Percentiles rank a stretch among this genome's conserved stretches.
Conservation (phyloP, 2,888 invertebrate species). For the Theretra japonica region DNA sequence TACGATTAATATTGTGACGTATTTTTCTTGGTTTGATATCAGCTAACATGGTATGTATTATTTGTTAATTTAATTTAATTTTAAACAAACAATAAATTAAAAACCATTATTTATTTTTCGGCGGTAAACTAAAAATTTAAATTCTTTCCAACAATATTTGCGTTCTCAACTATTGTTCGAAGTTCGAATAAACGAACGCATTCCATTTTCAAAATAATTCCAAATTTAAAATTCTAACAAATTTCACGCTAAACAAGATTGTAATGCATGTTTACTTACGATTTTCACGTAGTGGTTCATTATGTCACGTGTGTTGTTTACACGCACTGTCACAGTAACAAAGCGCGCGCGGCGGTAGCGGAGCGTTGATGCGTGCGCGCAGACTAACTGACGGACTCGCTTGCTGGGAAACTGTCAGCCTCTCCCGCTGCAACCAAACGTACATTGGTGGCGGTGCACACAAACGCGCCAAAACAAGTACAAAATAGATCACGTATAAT, state of each 20-base stretch:
- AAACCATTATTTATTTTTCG: too few relatives aligned
- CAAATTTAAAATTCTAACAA: neutral
- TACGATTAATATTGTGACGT: too few relatives aligned
- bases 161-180: too few relatives aligned
- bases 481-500: slow-evolving; percentile 58
- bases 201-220: too few relatives aligned
- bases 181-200: too few relatives aligned
- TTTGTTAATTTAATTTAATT: too few relatives aligned
- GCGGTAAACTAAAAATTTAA: too few relatives aligned
- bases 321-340: slow-evolving; percentile 73
- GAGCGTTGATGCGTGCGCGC: slow-evolving; percentile 64
- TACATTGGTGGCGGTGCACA: slow-evolving; percentile 67
- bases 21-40: too few relatives aligned
- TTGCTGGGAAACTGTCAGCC: slow-evolving; percentile 55
- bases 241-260: neutral
- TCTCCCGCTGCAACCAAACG: slow-evolving; percentile 73
- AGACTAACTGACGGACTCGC: slow-evolving; percentile 58
- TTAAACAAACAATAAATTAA: too few relatives aligned
- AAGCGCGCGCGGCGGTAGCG: slow-evolving; percentile 59
- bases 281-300: slow-evolving; percentile 76
- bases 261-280: slow-evolving; percentile 59
- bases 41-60: too few relatives aligned
- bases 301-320: slow-evolving; percentile 48
- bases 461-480: slow-evolving; percentile 48
- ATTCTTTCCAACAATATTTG: too few relatives aligned